A percentile compares a stretch with the other conserved stretches of the same genome.
These are phyloP conservation scores for Todus mexicanus DNA, from an alignment of 2,797 vertebrate genomes.

Conservation along the genomic window DNA sequence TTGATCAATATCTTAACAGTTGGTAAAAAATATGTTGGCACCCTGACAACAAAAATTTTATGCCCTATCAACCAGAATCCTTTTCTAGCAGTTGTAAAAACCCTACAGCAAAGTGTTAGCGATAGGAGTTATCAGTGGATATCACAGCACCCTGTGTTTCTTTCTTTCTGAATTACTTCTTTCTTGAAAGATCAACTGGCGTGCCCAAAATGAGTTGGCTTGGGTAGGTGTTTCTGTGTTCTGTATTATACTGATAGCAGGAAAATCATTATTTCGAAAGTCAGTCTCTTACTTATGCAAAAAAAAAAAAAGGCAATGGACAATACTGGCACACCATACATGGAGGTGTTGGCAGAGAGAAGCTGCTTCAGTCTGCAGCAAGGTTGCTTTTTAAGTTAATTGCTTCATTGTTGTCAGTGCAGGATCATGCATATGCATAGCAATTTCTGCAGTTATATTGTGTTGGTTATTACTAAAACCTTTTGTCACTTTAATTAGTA, in stretches of 20 bases:
- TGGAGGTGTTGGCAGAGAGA: background rate
- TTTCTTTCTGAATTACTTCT: background rate
- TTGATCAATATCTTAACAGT: background rate
- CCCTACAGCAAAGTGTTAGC: background rate
- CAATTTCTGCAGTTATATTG: background rate
- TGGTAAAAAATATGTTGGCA: background rate
- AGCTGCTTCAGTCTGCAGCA: background rate
- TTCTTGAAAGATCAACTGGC: background rate
- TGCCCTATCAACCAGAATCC: background rate
- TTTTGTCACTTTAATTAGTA: background rate
- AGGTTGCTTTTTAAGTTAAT: background rate
- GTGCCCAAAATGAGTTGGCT: background rate
- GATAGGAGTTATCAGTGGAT: background rate
- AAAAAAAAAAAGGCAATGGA: background rate
- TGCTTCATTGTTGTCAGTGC: background rate
- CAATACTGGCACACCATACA: background rate
- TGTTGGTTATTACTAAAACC: background rate
- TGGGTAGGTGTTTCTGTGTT: background rate
- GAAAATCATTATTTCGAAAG: background rate
- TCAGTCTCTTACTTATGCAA: background rate
- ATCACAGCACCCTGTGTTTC: background rate
- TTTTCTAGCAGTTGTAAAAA: background rate
- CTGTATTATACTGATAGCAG: background rate
- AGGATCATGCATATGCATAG: background rate
- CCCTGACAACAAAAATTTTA: background rate